Percentiles rank a stretch among this genome's conserved stretches.
These are phyloP conservation scores for Tolypeutes matacus DNA, from an alignment of 2,797 vertebrate genomes.

Conservation along the genomic window DNA sequence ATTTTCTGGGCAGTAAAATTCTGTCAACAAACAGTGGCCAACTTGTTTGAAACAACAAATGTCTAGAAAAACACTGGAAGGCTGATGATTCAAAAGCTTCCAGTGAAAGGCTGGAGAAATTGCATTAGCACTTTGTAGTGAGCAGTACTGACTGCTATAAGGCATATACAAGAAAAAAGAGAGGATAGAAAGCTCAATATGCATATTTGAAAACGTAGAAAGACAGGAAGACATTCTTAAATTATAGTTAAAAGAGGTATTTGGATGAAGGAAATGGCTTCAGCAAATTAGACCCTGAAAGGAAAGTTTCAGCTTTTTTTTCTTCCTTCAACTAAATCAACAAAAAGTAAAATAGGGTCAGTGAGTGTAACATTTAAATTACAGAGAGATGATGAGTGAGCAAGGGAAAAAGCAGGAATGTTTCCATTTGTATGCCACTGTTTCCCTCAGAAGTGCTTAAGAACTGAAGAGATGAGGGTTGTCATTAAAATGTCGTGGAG, in stretches of 20 bases:
- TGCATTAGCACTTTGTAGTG: not conserved
- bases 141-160: not conserved
- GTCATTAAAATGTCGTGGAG: not conserved
- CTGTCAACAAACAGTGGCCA: not conserved
- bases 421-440: not conserved
- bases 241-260: not conserved
- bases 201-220: not conserved
- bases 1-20: constrained; percentile 43
- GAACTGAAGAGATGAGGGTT: not conserved
- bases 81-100: constrained; percentile 14
- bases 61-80: not conserved
- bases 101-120: not conserved
- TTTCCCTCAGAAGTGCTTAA: not conserved
- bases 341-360: not conserved
- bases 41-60: constrained; percentile 35
- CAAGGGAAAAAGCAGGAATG: not conserved
- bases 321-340: not conserved
- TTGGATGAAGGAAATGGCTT: not conserved
- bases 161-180: not conserved
- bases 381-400: not conserved
- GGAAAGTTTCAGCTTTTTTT: not conserved
- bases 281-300: not conserved
- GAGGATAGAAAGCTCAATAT: not conserved
- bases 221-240: not conserved
- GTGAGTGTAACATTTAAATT: not conserved